Percentiles rank a stretch among this genome's conserved stretches.
phyloP scores from a whole-genome alignment of 2,113 vertebrate species.

The Malurus elegans region DNA sequence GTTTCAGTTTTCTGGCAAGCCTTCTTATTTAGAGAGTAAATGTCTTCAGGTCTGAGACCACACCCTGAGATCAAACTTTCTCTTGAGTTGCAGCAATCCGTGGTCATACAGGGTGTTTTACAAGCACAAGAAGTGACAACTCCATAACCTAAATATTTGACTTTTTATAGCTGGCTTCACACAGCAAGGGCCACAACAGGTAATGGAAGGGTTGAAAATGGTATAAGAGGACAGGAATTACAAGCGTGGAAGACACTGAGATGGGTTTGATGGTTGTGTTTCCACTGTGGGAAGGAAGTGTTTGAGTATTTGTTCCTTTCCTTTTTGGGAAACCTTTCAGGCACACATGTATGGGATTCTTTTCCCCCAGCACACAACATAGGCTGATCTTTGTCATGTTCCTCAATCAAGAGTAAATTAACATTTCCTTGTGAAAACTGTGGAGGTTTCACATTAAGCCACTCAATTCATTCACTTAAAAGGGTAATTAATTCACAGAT shows the following conservation, averaged over 20 bases:
- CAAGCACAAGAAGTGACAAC: not conserved
- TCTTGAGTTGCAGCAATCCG: not conserved
- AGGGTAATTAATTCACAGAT: constrained; percentile 44
- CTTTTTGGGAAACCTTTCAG: not conserved
- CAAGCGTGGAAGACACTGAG: not conserved
- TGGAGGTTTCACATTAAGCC: not conserved
- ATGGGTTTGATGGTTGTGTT: not conserved
- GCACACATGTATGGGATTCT: not conserved
- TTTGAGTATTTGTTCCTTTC: not conserved
- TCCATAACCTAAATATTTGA: not conserved
- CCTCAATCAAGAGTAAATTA: not conserved
- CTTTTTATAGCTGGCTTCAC: not conserved
- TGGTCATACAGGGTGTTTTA: not conserved
- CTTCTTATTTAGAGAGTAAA: not conserved
- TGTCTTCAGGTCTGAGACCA: not conserved
- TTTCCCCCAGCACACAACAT: not conserved
- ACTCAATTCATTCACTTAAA: not conserved
- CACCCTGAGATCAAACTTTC: not conserved
- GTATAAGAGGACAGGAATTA: not conserved
- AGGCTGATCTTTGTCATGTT: not conserved
- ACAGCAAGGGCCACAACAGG: not conserved
- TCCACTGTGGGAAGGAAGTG: not conserved
- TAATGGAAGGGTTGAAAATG: not conserved
- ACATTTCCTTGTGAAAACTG: constrained; percentile 9
- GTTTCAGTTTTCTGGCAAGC: not conserved